Conservation (phyloP, 1,140 invertebrate genomes). For the Drosophila pseudoobscura region DNA sequence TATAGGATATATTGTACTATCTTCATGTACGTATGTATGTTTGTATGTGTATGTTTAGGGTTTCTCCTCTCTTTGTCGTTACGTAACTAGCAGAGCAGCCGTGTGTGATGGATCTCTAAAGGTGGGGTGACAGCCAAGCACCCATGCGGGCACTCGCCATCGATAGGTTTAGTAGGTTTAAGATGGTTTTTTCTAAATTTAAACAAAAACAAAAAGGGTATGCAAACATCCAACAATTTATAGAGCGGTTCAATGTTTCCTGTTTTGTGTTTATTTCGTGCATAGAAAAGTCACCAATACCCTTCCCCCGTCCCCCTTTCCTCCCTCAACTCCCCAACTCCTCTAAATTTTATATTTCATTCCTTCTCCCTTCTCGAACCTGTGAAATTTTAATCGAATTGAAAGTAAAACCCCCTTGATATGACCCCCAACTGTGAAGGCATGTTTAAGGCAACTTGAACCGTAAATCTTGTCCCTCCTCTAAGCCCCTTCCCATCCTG, state of each 20-base stretch:
- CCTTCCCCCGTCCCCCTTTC: neutral
- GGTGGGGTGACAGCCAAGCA: conserved; percentile 44
- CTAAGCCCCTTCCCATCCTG: neutral
- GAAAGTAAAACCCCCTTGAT: conserved; percentile 22
- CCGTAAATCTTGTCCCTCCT: neutral
- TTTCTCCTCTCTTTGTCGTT: conserved; percentile 46
- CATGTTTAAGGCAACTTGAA: conserved; percentile 7
- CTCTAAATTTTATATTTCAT: neutral
- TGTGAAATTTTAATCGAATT: conserved; percentile 36
- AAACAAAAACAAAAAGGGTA: conserved; percentile 38
- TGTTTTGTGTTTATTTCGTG: conserved; percentile 75
- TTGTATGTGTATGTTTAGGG: conserved; percentile 55
- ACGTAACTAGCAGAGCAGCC: conserved; percentile 68
- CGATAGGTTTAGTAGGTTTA: conserved; percentile 63
- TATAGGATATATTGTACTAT: conserved; percentile 36
- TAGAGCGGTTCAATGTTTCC: conserved; percentile 81
- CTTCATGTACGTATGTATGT: conserved; percentile 38
- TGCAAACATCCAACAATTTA: conserved; percentile 79
- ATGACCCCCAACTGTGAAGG: conserved; percentile 10
- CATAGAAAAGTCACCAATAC: conserved; percentile 69
- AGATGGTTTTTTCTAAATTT: conserved; percentile 62
- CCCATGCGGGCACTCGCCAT: conserved; percentile 47
- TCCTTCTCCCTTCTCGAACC: conserved; percentile 5
- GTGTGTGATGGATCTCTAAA: conserved; percentile 77
- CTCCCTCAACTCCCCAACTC: neutral